Conservation (phyloP, 2,888 invertebrate genomes). For the Cephus rjabovi region DNA sequence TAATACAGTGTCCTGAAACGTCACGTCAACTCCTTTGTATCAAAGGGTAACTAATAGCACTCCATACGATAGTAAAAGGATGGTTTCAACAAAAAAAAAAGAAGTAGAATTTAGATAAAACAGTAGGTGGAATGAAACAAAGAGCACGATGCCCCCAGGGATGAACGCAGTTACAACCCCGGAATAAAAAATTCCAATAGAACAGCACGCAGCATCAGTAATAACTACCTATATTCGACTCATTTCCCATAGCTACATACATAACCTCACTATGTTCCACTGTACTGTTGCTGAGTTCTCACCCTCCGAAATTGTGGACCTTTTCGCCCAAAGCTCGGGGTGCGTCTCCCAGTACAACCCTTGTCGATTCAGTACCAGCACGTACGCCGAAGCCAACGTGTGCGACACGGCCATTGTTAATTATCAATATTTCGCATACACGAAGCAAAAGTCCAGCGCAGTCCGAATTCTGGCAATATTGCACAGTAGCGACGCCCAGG, state of each 20-base stretch:
- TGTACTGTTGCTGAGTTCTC: not conserved
- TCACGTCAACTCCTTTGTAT: not conserved
- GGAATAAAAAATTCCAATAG: constrained; percentile 54
- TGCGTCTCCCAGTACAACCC: not conserved
- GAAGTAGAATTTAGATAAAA: not conserved
- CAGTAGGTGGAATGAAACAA: constrained; percentile 45
- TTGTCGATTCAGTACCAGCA: not conserved
- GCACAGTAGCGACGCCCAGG: constrained; percentile 55
- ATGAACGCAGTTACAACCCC: constrained; percentile 53
- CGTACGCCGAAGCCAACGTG: constrained; percentile 9
- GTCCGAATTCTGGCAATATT: constrained; percentile 22
- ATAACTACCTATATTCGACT: constrained; percentile 45
- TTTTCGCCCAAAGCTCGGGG: not conserved
- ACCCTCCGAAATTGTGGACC: not conserved
- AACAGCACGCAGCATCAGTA: constrained; percentile 54
- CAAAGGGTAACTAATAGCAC: not conserved
- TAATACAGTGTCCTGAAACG: not conserved
- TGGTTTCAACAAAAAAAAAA: not conserved
- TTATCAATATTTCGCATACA: constrained; percentile 65
- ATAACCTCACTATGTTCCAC: not conserved
- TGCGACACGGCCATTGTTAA: constrained; percentile 62
- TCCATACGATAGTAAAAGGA: not conserved
- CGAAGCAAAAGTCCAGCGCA: constrained; percentile 49
- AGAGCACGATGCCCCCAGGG: constrained; percentile 46
- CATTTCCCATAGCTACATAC: not conserved